Evolutionary conservation across 2,113 vertebrate genomes (phyloP).

Genomic region (Microtus ochrogaster): DNA sequence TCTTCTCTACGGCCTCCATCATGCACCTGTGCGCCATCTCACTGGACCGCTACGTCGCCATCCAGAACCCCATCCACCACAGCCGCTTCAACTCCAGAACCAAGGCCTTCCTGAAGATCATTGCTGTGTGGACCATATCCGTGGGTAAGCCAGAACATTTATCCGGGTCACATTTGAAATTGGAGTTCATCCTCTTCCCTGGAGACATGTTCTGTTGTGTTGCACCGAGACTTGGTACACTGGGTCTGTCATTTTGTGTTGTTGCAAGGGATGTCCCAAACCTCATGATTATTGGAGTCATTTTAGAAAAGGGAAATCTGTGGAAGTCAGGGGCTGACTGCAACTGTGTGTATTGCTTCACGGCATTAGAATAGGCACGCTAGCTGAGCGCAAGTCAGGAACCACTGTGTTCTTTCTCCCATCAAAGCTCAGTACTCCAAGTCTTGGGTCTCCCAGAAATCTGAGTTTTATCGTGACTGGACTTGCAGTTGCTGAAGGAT

Average conservation of each 20-base stretch:
- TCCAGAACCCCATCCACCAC: conserved; percentile 96
- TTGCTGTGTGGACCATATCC: conserved; percentile 97
- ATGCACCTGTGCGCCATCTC: conserved; percentile 99
- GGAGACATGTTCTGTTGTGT: conserved; percentile 27
- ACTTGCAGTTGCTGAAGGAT: background rate
- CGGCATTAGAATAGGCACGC: background rate
- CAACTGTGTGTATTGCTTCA: background rate
- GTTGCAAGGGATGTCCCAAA: background rate
- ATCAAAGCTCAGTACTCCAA: background rate
- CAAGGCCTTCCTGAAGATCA: conserved; percentile 96
- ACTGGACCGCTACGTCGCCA: conserved; percentile 96
- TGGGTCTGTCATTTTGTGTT: conserved; percentile 44
- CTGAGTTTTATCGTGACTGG: background rate
- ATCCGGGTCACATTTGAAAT: conserved; percentile 48
- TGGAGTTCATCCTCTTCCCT: conserved; percentile 67
- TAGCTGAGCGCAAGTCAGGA: background rate
- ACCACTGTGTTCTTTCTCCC: background rate
- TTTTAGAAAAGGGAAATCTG: conserved; percentile 18
- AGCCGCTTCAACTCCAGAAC: conserved; percentile 97
- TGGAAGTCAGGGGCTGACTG: background rate
- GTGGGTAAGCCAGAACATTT: conserved; percentile 89
- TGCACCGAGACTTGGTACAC: conserved; percentile 19
- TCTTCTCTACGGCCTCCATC: conserved; percentile 98
- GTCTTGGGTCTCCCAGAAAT: background rate
- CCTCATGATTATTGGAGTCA: conserved; percentile 51